A percentile compares a stretch with the other conserved stretches of the same genome.
phyloP scores from a whole-genome alignment of 2,888 invertebrate species.

The Apamea sordens region DNA sequence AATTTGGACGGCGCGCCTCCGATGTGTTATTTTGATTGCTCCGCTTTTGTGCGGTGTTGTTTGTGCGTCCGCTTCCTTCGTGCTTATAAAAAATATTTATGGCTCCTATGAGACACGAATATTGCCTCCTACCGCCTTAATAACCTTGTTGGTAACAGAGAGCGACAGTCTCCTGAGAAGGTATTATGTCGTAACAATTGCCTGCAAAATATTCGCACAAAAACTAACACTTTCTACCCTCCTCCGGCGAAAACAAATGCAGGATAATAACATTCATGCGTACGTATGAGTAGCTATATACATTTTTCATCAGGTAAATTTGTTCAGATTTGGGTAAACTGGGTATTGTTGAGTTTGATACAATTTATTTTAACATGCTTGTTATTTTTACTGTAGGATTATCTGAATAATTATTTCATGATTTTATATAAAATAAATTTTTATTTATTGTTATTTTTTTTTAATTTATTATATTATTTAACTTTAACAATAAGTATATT shows the following conservation, averaged over 20 bases:
- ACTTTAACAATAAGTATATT: too few relatives aligned
- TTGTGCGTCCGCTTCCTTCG: slow-evolving; percentile 80
- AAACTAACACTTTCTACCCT: slow-evolving; percentile 54
- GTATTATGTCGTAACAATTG: slow-evolving; percentile 69
- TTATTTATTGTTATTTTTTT: too few relatives aligned
- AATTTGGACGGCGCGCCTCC: slow-evolving; percentile 85
- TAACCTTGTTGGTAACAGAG: slow-evolving; percentile 73
- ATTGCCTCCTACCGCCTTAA: slow-evolving; percentile 77
- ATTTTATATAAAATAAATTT: too few relatives aligned
- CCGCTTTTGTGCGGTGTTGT: slow-evolving; percentile 84
- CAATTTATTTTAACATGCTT: slow-evolving; percentile 9
- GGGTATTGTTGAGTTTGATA: slow-evolving; percentile 11
- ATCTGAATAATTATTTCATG: neutral
- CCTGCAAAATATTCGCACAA: slow-evolving; percentile 61
- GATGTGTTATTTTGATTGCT: slow-evolving; percentile 89
- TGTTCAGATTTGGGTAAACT: slow-evolving; percentile 28
- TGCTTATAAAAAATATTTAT: slow-evolving; percentile 82
- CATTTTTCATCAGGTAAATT: slow-evolving; percentile 39
- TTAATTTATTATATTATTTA: too few relatives aligned
- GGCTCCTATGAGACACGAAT: slow-evolving; percentile 76
- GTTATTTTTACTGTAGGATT: neutral
- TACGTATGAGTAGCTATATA: slow-evolving; percentile 17
- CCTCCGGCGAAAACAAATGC: slow-evolving; percentile 45
- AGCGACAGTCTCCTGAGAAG: slow-evolving; percentile 71
- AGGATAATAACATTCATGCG: slow-evolving; percentile 44